A percentile compares a stretch with the other conserved stretches of the same genome.
Conservation (phyloP, 2,113 vertebrate genomes). For the Micronisus gabar region DNA sequence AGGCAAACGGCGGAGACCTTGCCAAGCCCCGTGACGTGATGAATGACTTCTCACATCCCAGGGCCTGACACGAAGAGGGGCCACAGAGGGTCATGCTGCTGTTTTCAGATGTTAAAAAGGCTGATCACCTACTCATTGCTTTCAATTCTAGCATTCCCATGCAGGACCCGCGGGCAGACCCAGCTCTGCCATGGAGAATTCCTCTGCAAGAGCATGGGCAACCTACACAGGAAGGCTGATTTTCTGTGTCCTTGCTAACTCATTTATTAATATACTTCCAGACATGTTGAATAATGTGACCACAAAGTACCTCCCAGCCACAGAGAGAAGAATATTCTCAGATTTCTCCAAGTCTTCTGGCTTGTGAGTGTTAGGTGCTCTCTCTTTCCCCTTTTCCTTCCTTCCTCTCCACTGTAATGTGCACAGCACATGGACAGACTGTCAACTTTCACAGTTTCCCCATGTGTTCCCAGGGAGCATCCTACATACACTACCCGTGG, state of each 20-base stretch:
- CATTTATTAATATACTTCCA: not conserved
- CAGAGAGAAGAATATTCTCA: not conserved
- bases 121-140: not conserved
- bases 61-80: constrained; percentile 18
- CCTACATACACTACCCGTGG: not conserved
- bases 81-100: not conserved
- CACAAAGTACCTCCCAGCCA: not conserved
- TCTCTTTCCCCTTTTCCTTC: not conserved
- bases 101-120: constrained; percentile 35
- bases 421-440: not conserved
- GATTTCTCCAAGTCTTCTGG: not conserved
- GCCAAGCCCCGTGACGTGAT: constrained; percentile 1
- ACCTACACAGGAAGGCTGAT: not conserved
- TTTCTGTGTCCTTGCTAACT: not conserved
- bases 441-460: not conserved
- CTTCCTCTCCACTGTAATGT: rapidly evolving
- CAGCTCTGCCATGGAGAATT: not conserved
- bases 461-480: not conserved
- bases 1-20: not conserved
- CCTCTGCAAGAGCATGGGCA: not conserved
- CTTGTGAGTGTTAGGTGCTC: rapidly evolving
- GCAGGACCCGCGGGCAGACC: not conserved
- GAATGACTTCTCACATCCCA: constrained; percentile 47
- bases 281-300: not conserved
- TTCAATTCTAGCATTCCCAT: not conserved